These are phyloP conservation scores for Deroplatys truncata DNA, from an alignment of 2,888 invertebrate species.

Conservation along the genomic window DNA sequence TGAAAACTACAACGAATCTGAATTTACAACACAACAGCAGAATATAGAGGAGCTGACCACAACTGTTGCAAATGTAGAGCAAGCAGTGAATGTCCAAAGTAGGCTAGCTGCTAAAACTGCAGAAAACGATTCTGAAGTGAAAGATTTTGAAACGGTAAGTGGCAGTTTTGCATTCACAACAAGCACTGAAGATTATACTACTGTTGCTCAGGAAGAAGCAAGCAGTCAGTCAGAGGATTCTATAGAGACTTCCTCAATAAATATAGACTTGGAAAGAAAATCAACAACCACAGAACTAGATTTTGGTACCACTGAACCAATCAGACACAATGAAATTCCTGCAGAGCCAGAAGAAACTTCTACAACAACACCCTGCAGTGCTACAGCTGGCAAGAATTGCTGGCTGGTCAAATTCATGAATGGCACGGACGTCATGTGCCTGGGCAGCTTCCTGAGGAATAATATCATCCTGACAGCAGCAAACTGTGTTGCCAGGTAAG, in stretches of 20 bases:
- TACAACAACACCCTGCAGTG: neutral
- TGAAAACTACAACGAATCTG: too few relatives aligned
- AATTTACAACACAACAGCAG: too few relatives aligned
- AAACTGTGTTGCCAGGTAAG: constrained; percentile 18
- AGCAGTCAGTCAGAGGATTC: too few relatives aligned
- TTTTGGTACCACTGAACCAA: neutral
- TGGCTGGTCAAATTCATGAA: constrained; percentile 11
- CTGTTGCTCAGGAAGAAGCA: neutral
- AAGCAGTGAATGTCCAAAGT: neutral
- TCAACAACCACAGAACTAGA: neutral
- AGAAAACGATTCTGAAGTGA: neutral
- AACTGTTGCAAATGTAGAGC: neutral
- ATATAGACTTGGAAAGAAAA: too few relatives aligned
- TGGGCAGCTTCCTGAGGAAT: neutral
- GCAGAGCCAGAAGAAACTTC: neutral
- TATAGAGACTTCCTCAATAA: too few relatives aligned
- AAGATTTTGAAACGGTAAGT: too few relatives aligned
- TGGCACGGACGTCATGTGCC: neutral
- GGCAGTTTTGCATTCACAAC: too few relatives aligned
- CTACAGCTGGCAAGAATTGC: neutral
- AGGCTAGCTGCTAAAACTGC: too few relatives aligned
- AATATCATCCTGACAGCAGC: constrained; percentile 9
- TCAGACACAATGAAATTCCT: neutral
- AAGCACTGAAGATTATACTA: neutral
- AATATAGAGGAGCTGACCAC: neutral